Evolutionary conservation across 2,888 invertebrate species (phyloP).

Genomic region (Drosophila siamana): DNA sequence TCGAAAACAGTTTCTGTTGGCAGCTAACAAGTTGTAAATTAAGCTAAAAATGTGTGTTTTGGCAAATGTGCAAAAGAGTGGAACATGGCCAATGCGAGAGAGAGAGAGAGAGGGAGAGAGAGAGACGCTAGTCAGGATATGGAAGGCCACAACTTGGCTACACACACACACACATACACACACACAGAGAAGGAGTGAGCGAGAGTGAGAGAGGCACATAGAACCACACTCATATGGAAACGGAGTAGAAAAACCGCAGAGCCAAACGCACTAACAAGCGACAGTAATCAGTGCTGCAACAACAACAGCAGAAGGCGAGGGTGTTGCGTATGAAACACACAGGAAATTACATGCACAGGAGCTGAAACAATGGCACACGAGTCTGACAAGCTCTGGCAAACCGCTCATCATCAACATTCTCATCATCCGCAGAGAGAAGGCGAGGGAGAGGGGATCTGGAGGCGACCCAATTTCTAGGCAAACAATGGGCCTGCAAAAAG

Average conservation of each 20-base stretch:
- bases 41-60: slow-evolving; percentile 75
- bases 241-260: slow-evolving; percentile 70
- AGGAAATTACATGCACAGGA: slow-evolving; percentile 73
- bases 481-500: slow-evolving; percentile 60
- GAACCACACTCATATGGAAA: slow-evolving; percentile 51
- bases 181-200: slow-evolving; percentile 27
- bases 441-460: not conserved
- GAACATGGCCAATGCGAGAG: slow-evolving; percentile 5
- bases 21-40: slow-evolving; percentile 79
- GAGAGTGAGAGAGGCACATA: slow-evolving; percentile 8
- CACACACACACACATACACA: no score
- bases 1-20: slow-evolving; percentile 59
- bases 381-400: slow-evolving; percentile 51
- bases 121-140: slow-evolving; percentile 2
- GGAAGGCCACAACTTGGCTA: slow-evolving; percentile 44
- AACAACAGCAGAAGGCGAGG: slow-evolving; percentile 36
- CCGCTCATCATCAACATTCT: slow-evolving; percentile 54
- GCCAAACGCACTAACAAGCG: slow-evolving; percentile 77
- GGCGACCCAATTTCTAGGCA: slow-evolving; percentile 71
- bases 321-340: slow-evolving; percentile 30
- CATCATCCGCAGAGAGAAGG: slow-evolving; percentile 12
- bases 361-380: slow-evolving; percentile 66
- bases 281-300: slow-evolving; percentile 68
- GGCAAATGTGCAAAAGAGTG: slow-evolving; percentile 64
- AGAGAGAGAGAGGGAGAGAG: not conserved